Percentiles rank a stretch among this genome's conserved stretches.
Evolutionary conservation across 53 echinoderm and acorn worm genomes (phyloP).

Genomic region (Pentamera pediparva): DNA sequence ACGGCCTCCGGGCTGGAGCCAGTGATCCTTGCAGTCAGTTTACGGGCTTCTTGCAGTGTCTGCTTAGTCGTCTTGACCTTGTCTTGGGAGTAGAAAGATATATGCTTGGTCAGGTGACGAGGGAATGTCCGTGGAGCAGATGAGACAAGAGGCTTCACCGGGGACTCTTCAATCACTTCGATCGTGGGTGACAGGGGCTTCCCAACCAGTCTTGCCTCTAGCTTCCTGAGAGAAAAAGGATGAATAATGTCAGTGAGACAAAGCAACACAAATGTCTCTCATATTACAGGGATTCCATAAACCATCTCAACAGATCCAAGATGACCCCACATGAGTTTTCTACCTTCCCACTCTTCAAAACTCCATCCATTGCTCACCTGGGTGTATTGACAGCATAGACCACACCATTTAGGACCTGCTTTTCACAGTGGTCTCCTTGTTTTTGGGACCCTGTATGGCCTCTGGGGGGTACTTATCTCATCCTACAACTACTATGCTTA

Average conservation of each 20-base stretch:
- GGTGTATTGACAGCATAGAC: no score
- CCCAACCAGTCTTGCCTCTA: conserved; percentile 10
- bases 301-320: no score
- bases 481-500: no score
- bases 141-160: conserved; percentile 41
- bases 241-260: neutral
- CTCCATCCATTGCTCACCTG: neutral
- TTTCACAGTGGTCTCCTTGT: no score
- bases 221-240: conserved; percentile 1
- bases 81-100: conserved; percentile 18
- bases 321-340: no score
- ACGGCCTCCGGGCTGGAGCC: neutral
- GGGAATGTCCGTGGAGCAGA: conserved; percentile 8
- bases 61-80: neutral
- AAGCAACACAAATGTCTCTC: neutral
- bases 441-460: no score
- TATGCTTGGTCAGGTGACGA: neutral
- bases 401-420: no score
- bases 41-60: neutral
- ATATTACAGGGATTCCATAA: no score
- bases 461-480: no score
- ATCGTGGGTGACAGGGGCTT: conserved; percentile 33
- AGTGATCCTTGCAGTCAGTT: conserved; percentile 18
- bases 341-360: neutral
- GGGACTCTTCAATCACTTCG: conserved; percentile 72